Evolutionary conservation across 2,113 vertebrate species (phyloP).

Genomic region (Phocoena sinus): DNA sequence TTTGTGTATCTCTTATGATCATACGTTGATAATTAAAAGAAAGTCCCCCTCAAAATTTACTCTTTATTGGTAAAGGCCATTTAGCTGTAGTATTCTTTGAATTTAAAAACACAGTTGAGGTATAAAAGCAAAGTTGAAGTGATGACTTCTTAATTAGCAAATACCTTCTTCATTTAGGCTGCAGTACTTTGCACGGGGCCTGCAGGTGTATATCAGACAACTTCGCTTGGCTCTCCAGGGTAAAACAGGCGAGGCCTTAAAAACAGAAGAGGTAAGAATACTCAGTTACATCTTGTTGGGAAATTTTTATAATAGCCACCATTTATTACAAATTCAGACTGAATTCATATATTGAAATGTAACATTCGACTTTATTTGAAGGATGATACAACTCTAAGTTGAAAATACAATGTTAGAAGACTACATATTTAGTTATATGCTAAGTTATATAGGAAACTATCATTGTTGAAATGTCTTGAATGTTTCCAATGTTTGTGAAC

Average conservation of each 20-base stretch:
- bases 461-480: background rate
- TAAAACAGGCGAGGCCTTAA: conserved; percentile 96
- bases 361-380: background rate
- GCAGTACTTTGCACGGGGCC: conserved; percentile 96
- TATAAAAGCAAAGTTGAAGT: background rate
- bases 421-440: background rate
- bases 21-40: background rate
- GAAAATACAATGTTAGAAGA: background rate
- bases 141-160: conserved; percentile 41
- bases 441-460: background rate
- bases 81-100: background rate
- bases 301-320: background rate
- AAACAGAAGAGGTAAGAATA: conserved; percentile 94
- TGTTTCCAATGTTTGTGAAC: background rate
- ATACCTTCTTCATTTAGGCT: conserved; percentile 81
- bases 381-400: background rate
- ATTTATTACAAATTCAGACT: background rate
- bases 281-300: background rate
- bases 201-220: conserved; percentile 98
- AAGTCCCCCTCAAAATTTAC: background rate
- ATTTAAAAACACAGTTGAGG: conserved; percentile 13
- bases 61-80: background rate
- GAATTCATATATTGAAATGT: background rate
- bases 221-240: conserved; percentile 96
- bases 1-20: background rate